phyloP scores from a whole-genome alignment of 1,140 invertebrate genomes.

The Drosophila tristis region DNA sequence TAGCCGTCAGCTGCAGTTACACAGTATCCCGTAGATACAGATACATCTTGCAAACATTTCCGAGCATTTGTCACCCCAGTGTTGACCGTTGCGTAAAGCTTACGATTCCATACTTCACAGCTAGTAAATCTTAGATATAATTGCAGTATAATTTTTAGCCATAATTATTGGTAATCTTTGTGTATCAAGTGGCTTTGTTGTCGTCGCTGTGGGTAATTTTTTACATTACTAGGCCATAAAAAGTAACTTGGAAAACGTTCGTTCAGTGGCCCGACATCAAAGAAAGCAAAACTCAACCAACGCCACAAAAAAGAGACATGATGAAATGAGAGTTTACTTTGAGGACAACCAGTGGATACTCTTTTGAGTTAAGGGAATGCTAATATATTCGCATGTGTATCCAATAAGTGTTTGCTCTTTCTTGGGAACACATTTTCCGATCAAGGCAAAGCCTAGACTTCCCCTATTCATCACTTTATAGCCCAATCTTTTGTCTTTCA shows the following conservation, averaged over 20 bases:
- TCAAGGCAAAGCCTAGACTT: too few species aligned
- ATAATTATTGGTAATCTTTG: conserved; percentile 77
- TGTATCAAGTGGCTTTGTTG: conserved; percentile 51
- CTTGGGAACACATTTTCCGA: too few species aligned
- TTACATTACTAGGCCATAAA: conserved; percentile 76
- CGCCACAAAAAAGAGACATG: conserved; percentile 31
- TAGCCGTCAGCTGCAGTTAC: conserved; percentile 57
- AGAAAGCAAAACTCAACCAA: conserved; percentile 70
- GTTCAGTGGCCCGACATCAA: conserved; percentile 49
- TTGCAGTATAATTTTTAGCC: conserved; percentile 30
- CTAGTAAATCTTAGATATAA: conserved; percentile 2
- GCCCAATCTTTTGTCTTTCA: not conserved
- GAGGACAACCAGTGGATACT: conserved; percentile 18
- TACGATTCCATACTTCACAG: conserved; percentile 10
- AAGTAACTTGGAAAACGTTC: conserved; percentile 59
- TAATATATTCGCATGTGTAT: too few species aligned
- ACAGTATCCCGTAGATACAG: conserved; percentile 63
- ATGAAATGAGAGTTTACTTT: not conserved
- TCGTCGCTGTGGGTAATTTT: conserved; percentile 75
- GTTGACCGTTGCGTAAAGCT: conserved; percentile 66
- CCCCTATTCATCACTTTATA: too few species aligned
- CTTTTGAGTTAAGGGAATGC: not conserved
- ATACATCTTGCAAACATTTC: conserved; percentile 48
- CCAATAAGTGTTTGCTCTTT: too few species aligned
- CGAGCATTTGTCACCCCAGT: conserved; percentile 42